Percentiles rank a stretch among this genome's conserved stretches.
Conservation (phyloP, 1,140 invertebrate species). For the Sarcophaga peregrina region DNA sequence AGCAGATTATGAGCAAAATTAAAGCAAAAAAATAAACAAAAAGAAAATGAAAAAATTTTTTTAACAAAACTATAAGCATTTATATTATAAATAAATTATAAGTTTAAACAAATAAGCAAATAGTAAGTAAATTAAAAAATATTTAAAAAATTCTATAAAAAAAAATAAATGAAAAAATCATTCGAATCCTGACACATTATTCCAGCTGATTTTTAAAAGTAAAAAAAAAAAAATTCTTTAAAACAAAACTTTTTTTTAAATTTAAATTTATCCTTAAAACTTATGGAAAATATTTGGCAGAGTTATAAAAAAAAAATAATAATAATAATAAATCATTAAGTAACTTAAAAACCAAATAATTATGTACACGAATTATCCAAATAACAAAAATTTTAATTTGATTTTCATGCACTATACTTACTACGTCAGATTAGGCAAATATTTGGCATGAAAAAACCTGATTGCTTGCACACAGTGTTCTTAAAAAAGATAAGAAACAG, state of each 20-base stretch:
- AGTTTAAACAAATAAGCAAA: conserved; percentile 13
- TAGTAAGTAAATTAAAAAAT: background rate
- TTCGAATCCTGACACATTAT: background rate
- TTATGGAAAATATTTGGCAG: conserved; percentile 12
- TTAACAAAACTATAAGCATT: conserved; percentile 31
- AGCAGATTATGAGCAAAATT: conserved; percentile 6
- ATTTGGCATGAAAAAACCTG: too few relatives aligned
- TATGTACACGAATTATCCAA: too few relatives aligned
- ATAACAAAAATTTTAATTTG: too few relatives aligned
- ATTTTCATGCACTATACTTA: too few relatives aligned
- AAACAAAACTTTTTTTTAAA: background rate
- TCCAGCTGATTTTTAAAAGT: background rate
- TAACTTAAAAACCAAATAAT: background rate
- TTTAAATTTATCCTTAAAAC: background rate
- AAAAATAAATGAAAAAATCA: background rate
- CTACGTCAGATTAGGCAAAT: too few relatives aligned
- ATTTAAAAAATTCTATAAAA: background rate
- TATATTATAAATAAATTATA: conserved; percentile 36
- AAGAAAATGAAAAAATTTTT: background rate
- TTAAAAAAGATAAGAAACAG: too few relatives aligned
- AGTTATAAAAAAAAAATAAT: conserved; percentile 6
- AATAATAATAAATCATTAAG: background rate
- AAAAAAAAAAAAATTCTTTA: background rate
- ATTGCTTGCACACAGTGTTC: too few relatives aligned
- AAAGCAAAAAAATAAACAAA: background rate